phyloP scores from a whole-genome alignment of 2,888 invertebrate species.

The Drosophila rubida region DNA sequence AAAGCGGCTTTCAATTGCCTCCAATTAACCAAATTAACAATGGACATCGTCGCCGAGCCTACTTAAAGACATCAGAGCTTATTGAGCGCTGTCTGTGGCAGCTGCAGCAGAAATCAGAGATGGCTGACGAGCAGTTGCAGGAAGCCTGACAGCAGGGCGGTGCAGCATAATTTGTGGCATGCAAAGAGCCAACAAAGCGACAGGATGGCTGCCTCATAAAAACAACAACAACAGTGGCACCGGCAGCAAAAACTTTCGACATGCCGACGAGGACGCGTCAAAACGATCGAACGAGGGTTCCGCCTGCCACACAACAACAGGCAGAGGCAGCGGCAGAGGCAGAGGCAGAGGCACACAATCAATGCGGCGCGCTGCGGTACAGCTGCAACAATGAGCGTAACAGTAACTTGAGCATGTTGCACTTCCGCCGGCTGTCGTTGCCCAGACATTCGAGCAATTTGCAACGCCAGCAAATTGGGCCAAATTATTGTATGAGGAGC shows the following conservation, averaged over 20 bases:
- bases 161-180: constrained; percentile 78
- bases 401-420: constrained; percentile 77
- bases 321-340: too few relatives aligned
- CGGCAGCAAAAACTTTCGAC: constrained; percentile 59
- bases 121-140: constrained; percentile 37
- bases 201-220: constrained; percentile 45
- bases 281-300: constrained; percentile 67
- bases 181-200: constrained; percentile 79
- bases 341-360: too few relatives aligned
- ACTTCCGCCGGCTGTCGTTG: constrained; percentile 76
- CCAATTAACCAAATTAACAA: constrained; percentile 80
- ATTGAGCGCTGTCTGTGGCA: constrained; percentile 26
- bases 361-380: constrained; percentile 28
- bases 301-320: constrained; percentile 13
- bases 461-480: constrained; percentile 78
- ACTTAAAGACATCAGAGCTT: constrained; percentile 58
- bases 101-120: constrained; percentile 48
- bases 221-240: constrained; percentile 26
- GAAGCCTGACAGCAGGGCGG: constrained; percentile 47
- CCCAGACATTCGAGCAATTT: constrained; percentile 73
- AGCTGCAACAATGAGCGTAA: constrained; percentile 28
- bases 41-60: constrained; percentile 43
- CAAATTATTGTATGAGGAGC: constrained; percentile 76
- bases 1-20: constrained; percentile 79
- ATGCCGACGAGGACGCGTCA: constrained; percentile 75